Evolutionary conservation across 2,888 invertebrate species (phyloP), one percentile per base, ranked within the genome.

Genomic region (Pyrochroa serraticornis): DNA sequence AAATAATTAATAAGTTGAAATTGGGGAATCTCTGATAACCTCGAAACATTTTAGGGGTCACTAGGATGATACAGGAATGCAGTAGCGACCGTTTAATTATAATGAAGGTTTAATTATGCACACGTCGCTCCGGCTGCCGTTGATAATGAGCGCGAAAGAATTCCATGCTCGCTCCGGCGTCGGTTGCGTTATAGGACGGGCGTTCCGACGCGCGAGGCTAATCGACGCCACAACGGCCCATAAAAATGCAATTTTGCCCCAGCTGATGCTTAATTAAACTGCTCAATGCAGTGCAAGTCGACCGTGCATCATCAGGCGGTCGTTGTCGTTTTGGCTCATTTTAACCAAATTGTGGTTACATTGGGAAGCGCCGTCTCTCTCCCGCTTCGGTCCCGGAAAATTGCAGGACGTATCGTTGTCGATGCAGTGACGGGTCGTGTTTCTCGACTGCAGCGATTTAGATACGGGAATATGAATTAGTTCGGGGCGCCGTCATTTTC

Each of bases 181-280:
- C 49, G 58, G 53, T 42, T 48, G 30, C 34, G 50, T 41, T 22
- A 22, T 22, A 22, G 2, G 22, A 5, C 22, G 22, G 56, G 30
- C 56, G 56, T 54, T 43, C 50, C 58, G 50, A 50, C 53, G 59
- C 48, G 58, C 57, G 55, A 51, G 45, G 58, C 63, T 66, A 65
- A 66, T 64, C 65, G 66, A 65, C 65, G 64, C 64, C 65, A 60
- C 61, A 61, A 60, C 60, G 60, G 45, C 54, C 59, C 58, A 62
- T 67, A 68, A 68, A 67, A 66, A 68, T 66, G 64, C 66, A 66
- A 68, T 68, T 68, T 65, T 59, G 59, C 54, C 57, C 56, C 59
- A 54, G 60, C 58, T 63, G 62, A 54, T 49, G 61, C 56, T 64
- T 63, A 63, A 65, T 60, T 60, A 60, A 60, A 60, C 52, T 38